These are phyloP conservation scores for Enteromius viviparus DNA, from an alignment of 2,797 vertebrate genomes.

Conservation along the genomic window DNA sequence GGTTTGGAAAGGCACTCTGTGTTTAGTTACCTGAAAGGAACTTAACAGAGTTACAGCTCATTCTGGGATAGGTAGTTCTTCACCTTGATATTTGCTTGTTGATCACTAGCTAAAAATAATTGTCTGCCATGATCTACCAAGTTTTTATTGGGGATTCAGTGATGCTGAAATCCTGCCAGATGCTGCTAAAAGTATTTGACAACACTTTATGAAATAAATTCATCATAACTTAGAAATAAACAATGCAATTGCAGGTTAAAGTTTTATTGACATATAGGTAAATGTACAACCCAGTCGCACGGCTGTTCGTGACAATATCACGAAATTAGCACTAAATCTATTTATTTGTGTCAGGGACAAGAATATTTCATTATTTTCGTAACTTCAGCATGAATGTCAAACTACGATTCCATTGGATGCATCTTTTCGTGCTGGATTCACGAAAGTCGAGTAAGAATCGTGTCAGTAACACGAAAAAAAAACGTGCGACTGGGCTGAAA, in stretches of 20 bases:
- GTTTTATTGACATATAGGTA: background rate
- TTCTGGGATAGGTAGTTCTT: slow-evolving; percentile 23
- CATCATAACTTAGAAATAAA: background rate
- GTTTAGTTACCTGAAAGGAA: slow-evolving; percentile 40
- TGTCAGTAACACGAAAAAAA: no score
- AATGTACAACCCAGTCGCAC: no score
- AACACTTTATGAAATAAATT: no score
- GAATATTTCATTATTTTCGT: no score
- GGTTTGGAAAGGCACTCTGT: slow-evolving; percentile 38
- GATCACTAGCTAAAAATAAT: slow-evolving; percentile 4
- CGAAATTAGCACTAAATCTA: no score
- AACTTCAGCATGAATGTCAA: no score
- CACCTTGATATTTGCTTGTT: slow-evolving; percentile 26
- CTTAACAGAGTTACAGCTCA: slow-evolving; percentile 31
- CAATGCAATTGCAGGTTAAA: background rate
- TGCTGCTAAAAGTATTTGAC: background rate
- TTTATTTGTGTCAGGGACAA: no score
- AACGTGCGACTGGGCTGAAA: no score
- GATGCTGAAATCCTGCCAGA: background rate
- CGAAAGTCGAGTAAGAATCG: no score
- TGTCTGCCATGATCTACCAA: background rate
- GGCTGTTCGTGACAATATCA: no score
- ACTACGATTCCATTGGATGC: no score
- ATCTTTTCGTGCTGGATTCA: no score
- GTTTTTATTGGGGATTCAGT: background rate